Evolutionary conservation across 2,888 invertebrate genomes (phyloP).

Genomic region (Harpalus rufipes): DNA sequence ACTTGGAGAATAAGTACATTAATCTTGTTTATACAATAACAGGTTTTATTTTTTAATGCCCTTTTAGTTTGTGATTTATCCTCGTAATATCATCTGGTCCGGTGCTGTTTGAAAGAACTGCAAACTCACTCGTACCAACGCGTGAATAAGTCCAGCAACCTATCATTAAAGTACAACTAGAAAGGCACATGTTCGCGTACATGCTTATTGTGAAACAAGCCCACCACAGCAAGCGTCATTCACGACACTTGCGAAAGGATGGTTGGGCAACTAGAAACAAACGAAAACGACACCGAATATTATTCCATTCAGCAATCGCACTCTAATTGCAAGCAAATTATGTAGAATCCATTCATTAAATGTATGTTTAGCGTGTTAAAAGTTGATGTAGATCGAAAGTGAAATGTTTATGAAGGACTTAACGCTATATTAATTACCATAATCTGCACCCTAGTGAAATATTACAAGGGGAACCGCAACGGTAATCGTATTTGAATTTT

Average conservation of each 20-base stretch:
- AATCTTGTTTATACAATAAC: no score
- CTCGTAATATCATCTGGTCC: neutral
- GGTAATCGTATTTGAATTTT: constrained; percentile 57
- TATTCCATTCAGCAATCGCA: constrained; percentile 17
- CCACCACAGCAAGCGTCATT: constrained; percentile 29
- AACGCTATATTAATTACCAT: constrained; percentile 59
- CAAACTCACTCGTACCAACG: constrained; percentile 11
- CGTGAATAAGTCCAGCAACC: constrained; percentile 54
- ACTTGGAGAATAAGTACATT: no score
- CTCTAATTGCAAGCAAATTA: constrained; percentile 22
- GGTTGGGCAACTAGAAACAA: neutral
- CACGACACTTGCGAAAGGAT: constrained; percentile 34
- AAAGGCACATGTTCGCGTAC: constrained; percentile 46
- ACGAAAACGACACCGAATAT: constrained; percentile 16
- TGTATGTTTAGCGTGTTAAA: constrained; percentile 27
- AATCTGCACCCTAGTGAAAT: constrained; percentile 46
- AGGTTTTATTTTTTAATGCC: no score
- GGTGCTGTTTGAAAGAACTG: neutral
- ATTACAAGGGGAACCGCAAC: constrained; percentile 41
- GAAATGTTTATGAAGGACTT: constrained; percentile 54
- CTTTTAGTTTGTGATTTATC: no score
- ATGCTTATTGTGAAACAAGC: constrained; percentile 51
- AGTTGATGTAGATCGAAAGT: constrained; percentile 36
- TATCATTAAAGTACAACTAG: constrained; percentile 60
- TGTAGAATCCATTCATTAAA: constrained; percentile 21